Base-by-base conservation (phyloP, 2,113 vertebrate species). In the Pycnonotus jocosus region DNA sequence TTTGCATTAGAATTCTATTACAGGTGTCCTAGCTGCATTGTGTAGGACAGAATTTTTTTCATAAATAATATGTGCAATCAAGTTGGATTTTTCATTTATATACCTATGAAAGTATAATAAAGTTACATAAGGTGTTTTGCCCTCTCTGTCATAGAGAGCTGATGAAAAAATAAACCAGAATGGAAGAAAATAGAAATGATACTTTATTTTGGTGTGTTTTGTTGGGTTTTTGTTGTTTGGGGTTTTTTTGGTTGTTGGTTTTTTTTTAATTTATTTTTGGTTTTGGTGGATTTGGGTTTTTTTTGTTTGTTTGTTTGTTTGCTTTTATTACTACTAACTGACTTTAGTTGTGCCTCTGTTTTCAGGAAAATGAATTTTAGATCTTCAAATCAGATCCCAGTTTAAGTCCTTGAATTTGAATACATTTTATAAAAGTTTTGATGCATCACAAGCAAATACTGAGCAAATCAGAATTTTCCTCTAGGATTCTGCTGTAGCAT, bases 201-300 rank as follows among this genome's bases (percentile, higher is more conserved):
- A 40, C 6, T 90, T 74, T 45, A 16, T 66, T 76, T 79, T 73
- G 5, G 2, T 48, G 50, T 65, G 10, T 0, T 64, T 72, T 33
- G 2, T 0, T 33, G 3, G 54, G 15, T 2, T 7, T 37, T 6
- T 58, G 17, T 37, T 37, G 18, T 56, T 80, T 7, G 15, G 5
- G 31, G 12, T 56, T 33, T 24, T 24, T 65, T 10, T 17, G 10
- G 50, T 53, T 30, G 24, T 30, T 54, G 51, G 10, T 22, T 56
- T n/a, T 35, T 6, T 15, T 28, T 20, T 20, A n/a, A n/a, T n/a
- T n/a, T n/a, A n/a, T n/a, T n/a, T n/a, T n/a, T n/a, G n/a, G n/a
- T n/a, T n/a, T n/a, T n/a, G n/a, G n/a, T n/a, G n/a, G n/a, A n/a
- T 28, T 51, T 23, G 1, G 12, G 28, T 3, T 6, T 57, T 23